Base-by-base conservation (phyloP, 2,888 invertebrate species). In the Stramonita haemastoma region DNA sequence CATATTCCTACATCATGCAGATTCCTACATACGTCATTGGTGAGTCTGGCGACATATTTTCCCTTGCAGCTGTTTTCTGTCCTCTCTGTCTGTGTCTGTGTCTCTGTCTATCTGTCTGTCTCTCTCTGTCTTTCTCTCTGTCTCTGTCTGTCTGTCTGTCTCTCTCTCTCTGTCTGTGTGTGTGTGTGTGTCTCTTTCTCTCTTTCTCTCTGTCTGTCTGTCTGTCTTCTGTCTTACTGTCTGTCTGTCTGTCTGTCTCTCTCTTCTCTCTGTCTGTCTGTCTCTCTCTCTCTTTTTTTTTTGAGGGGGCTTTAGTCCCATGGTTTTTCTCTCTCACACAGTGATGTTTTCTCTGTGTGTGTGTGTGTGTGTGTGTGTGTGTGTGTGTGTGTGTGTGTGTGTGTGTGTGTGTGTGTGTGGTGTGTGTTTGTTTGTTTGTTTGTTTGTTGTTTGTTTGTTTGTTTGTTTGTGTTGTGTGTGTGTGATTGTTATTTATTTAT, bases 1-100 rank as follows among this genome's bases (percentile, higher is more conserved):
- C 96, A 17, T 94, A 91, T 86, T 95, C 95, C 6, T 96, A 95
- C 92, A 92, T 96, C 85, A 94, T 94, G 90, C 95, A 96, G 89
- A 95, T 96, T 85, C 96, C 96, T 17, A 93, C 95, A 34, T 96
- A 96, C 91, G 93, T 96, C 46, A 95, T 96, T 90, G 96, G 96
- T 96, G 93, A 94, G 93, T 91, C 19, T 13, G 13, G 34, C n/a
- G 13, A 13, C 0, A 56, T 86, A 17, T 81, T 8, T 81, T 32
- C 17, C 34, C 36, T 32, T 81, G 5, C 26, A 26, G 11, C 34
- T 81, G 81, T 15, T 15, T n/a, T 15, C 26, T n/a, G 79, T 1
- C 46, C 4, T 46, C 8, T 46, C 26, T 79, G 4, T 79, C 26
- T 22, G 77, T 77, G 77, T 77, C 22, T 22, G 26, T 4, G 19